Evolutionary conservation across 2,888 invertebrate species (phyloP), one percentile per base, ranked within the genome.

Genomic region (Caenorhabditis wallacei): DNA sequence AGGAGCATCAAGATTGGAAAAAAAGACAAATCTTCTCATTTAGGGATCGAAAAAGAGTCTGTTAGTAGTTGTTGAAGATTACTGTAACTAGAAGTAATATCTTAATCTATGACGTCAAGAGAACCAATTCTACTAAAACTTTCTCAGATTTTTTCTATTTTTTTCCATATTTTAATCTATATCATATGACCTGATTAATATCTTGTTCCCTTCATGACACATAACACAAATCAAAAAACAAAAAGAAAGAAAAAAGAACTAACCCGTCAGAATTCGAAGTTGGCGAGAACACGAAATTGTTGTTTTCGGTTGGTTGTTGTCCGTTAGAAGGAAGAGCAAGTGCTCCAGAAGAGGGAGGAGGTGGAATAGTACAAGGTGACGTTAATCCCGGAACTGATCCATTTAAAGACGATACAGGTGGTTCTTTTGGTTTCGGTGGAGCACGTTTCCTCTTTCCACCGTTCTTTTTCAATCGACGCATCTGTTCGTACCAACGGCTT

Each of bases 401-500:
- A 24, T 30, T 63, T 1, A 53, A 40, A 40, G 18, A 54, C 53
- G 40, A 8, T 37, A 46, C 48, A 35, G 59, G 20, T 22, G 43
- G 68, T 13, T 68, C 80, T 57, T 72, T 74, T 18, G 80, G 69
- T 26, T 79, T 83, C 30, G 83, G 83, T 37, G 83, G 82, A 26
- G 82, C 82, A 2, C 82, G 66, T 64, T 84, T 84, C 35, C 80
- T 48, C 43, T 82, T 82, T 35, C 85, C 83, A 13, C 86, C 86
- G 69, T 82, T 86, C 78, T 86, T 86, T 59, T 86, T 86, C 59
- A 85, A 43, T 1, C 86, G 69, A 18, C 86, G 75, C 59, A 85
- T 78, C 59, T 86, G 86, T 46, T 86, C 86, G 64, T 86, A 85
- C 86, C 86, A 86, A 1, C 86, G 84, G 64, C 82, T 69, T 57